Conservation (phyloP, 2,888 invertebrate genomes). For the Pycnomerus fuliginosus region DNA sequence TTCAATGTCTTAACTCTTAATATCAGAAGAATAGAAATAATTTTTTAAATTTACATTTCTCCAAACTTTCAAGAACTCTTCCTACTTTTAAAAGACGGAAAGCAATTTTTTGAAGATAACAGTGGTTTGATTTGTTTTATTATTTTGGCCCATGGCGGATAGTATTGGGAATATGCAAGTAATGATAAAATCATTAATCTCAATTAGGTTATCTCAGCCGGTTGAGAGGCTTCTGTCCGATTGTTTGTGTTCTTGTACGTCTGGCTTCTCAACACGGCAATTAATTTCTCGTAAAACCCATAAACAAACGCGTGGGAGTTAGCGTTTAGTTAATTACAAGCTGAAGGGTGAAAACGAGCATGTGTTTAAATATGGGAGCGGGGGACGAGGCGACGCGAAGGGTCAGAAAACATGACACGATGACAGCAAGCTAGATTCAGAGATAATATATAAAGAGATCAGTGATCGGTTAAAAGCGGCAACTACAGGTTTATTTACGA, state of each 20-base stretch:
- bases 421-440: constrained; percentile 25
- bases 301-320: constrained; percentile 23
- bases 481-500: constrained; percentile 38
- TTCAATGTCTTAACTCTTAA: too few relatives aligned
- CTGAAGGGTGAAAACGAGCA: constrained; percentile 21
- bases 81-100: too few relatives aligned
- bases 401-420: constrained; percentile 24
- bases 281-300: constrained; percentile 20
- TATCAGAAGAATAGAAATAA: too few relatives aligned
- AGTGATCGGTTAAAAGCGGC: constrained; percentile 37
- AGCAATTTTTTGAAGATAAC: too few relatives aligned
- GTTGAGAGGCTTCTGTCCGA: constrained; percentile 37
- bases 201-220: constrained; percentile 36
- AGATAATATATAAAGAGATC: constrained; percentile 35
- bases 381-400: constrained; percentile 9
- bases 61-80: too few relatives aligned
- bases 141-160: too few relatives aligned
- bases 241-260: constrained; percentile 28
- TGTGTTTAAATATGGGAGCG: constrained; percentile 5
- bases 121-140: too few relatives aligned
- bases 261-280: constrained; percentile 23
- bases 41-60: too few relatives aligned
- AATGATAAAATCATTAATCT: constrained; percentile 36
- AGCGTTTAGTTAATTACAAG: constrained; percentile 21
- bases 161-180: constrained; percentile 27